Base-by-base conservation (phyloP, 2,113 vertebrate genomes). In the Porphyrio hochstetteri region DNA sequence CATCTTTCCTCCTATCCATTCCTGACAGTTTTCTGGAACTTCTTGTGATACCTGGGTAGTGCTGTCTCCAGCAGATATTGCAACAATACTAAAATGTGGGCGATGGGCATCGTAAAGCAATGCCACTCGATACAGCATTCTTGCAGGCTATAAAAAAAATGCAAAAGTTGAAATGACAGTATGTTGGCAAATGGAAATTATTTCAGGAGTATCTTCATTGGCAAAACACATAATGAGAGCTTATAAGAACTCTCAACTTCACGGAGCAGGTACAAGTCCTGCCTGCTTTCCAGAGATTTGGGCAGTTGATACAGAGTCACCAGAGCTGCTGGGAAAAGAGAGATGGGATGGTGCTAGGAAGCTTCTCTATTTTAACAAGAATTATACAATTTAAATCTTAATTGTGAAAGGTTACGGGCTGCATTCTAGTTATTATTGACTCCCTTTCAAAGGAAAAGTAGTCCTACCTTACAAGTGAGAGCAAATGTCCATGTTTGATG, bases 61-160 rank as follows among this genome's bases (percentile, higher is more conserved):
- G 79, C 98, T 96, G 92, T 98, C 99, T 86, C 98, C 99, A 52
- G 98, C 98, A 93, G 99, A 99, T 97, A 99, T 99, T 69, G 98
- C 98, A 87, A 98, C 98, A 92, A 99, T 99, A 98, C 98, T 99
- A 88, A 99, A 99, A 97, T 99, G 99, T 79, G 99, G 99, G 69
- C 99, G 98, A 97, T 99, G 99, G 95, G 99, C 99, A 88, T 99
- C 99, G 19, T 99, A 99, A 59, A 99, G 99, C 97, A 99, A 97
- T 75, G 99, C 99, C 88, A 99, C 99, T 74, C 99, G 99, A 94
- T 98, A 98, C 92, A 99, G 98, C 96, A 98, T 99, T 97, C 99
- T 98, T 87, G 99, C 98, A 94, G 99, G 99, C 99, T 99, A 96
- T 35, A 86, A 93, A 87, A 70, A 76, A 90, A 97, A 96, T 10